Evolutionary conservation across 2,113 vertebrate genomes (phyloP), one percentile per base, ranked within the genome.

Genomic region (Nyctibius bracteatus): DNA sequence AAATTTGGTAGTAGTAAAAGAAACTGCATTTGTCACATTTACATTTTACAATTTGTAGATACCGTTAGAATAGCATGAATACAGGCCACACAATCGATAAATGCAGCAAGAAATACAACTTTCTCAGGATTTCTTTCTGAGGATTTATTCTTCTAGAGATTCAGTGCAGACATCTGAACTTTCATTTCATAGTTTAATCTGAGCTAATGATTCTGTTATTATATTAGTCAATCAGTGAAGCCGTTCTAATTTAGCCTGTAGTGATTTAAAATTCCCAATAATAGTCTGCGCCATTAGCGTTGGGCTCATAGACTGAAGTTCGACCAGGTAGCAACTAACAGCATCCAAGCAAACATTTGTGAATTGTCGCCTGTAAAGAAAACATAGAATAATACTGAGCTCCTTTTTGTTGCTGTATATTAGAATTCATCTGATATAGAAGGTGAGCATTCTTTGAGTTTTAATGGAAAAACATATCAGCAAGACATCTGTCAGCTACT

Each of bases 331-430:
- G 46, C 99, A 98, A 16, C 99, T 99, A 90, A 99, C 98, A 86
- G 99, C 99, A 97, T 99, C 99, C 79, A 99, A 97, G 91, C 99
- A 99, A 72, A 98, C 97, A 44, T 99, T 99, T 24, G 99, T 99
- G 95, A 99, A 99, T 51, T 98, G 97, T 57, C 99, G 98, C 91
- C 99, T 99, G 95, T 37, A 95, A 95, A 77, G 61, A 51, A 52
- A 93, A 81, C 51, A 88, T 5, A 70, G 22, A 88, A 62, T 35
- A 37, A 62, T 35, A 37, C 68, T 39, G 0, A 77, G 8, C 2
- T 77, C 39, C 9, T 68, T 91, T 86, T 72, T 28, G 27, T 43
- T 81, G 35, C 27, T 2, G 0, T 33, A 3, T 51, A 18, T 70
- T 44, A 44, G 31, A 86, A 78, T 67, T 67, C 0, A 72, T 21